These are phyloP conservation scores for Schlechtendalia chinensis DNA, from an alignment of 1,140 invertebrate genomes.

Conservation along the genomic window DNA sequence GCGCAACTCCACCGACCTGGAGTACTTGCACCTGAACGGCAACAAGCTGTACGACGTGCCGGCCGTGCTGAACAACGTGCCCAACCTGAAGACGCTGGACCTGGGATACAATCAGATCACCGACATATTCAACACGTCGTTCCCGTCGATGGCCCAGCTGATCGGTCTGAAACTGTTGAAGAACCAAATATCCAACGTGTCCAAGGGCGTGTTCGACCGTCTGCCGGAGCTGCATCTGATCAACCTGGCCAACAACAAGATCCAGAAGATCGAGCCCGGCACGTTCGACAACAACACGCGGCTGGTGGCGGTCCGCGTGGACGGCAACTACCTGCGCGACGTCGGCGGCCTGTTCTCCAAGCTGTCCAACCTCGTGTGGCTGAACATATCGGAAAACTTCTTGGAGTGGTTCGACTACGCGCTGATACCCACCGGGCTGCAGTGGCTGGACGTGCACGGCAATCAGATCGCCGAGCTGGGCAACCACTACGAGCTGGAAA, in stretches of 20 bases:
- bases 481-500: constrained; percentile 87
- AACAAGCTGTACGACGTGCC: constrained; percentile 82
- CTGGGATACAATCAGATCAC: constrained; percentile 85
- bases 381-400: constrained; percentile 88
- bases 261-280: constrained; percentile 79
- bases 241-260: constrained; percentile 83
- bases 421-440: constrained; percentile 81
- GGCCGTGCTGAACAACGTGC: constrained; percentile 76
- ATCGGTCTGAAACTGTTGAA: constrained; percentile 81
- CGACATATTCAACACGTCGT: constrained; percentile 77
- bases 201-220: constrained; percentile 78
- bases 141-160: constrained; percentile 75
- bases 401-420: constrained; percentile 88
- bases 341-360: constrained; percentile 82
- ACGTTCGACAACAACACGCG: constrained; percentile 81
- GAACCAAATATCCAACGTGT: constrained; percentile 83
- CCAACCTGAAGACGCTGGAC: constrained; percentile 79
- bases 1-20: constrained; percentile 77
- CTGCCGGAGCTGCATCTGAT: constrained; percentile 81
- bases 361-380: constrained; percentile 81
- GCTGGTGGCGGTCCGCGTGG: constrained; percentile 80
- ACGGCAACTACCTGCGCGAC: constrained; percentile 82
- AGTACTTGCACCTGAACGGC: constrained; percentile 84
- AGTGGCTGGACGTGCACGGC: constrained; percentile 86
- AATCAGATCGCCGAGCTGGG: constrained; percentile 84